Conservation (phyloP, 53 echinoderm and acorn worm species). For the Holothuria scabra region DNA sequence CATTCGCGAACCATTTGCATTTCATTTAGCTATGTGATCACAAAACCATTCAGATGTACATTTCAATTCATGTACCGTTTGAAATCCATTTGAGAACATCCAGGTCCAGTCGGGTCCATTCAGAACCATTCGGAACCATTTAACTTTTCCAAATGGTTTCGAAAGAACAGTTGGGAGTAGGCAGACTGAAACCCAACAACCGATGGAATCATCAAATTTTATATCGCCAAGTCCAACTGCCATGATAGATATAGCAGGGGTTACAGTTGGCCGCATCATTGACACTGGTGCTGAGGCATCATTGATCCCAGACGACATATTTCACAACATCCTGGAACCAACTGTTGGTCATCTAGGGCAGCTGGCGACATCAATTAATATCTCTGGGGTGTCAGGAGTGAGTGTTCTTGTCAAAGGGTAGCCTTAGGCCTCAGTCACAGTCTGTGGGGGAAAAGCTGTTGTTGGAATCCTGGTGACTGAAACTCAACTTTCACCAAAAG, state of each 20-base stretch:
- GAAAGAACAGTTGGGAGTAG: not conserved
- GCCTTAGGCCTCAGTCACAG: constrained; percentile 1
- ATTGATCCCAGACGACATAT: too few relatives aligned
- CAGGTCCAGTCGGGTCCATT: too few relatives aligned
- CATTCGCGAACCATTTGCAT: too few relatives aligned
- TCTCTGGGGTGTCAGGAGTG: constrained; percentile 45
- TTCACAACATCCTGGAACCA: constrained; percentile 32
- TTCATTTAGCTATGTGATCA: too few relatives aligned
- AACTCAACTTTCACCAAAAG: not conserved
- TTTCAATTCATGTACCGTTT: too few relatives aligned
- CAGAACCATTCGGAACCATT: too few relatives aligned
- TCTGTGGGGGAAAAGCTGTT: constrained; percentile 10
- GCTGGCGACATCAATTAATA: constrained; percentile 5
- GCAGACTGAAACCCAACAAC: not conserved
- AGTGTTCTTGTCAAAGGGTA: constrained; percentile 49
- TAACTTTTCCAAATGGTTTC: too few relatives aligned
- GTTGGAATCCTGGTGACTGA: constrained; percentile 52
- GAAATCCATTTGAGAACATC: too few relatives aligned
- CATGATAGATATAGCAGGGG: constrained; percentile 30
- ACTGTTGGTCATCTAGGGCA: not conserved
- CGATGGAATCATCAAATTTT: not conserved
- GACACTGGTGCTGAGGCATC: constrained; percentile 65
- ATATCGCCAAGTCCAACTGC: constrained; percentile 42
- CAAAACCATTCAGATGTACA: too few relatives aligned
- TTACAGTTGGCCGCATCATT: constrained; percentile 46